Base-by-base conservation (phyloP, 2,113 vertebrate species). In the Ovis aries region DNA sequence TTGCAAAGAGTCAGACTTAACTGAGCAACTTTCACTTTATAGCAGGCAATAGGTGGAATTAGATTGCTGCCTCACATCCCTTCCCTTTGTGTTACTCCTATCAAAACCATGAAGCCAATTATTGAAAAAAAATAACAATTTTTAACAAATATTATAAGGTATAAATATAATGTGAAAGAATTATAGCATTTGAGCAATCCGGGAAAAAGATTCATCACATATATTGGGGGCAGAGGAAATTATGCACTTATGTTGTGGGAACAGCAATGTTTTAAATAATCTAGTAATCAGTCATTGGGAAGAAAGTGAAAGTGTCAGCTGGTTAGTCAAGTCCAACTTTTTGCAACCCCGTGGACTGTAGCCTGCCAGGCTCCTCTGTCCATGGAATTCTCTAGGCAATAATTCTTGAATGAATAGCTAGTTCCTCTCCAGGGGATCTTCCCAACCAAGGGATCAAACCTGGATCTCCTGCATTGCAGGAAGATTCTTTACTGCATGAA, bases 311-410 rank as follows among this genome's bases (percentile, higher is more conserved):
- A 67, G 33, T 67, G 33, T 67, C 16, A 11, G 17, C 21, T 0
- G 8, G 17, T 67, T 67, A 67, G 17, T 67, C 33, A 67, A 67
- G 33, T 36, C n/a, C 0, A 0, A 67, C 33, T 67, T 36, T 67
- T 21, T 67, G 33, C 4, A 0, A 21, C 64, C n/a, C 17, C 0
- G 0, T 36, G 64, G n/a, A 67, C 64, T 36, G n/a, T 21, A 67
- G 64, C n/a, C n/a, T 36, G 17, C n/a, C 9, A 67, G 64, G 17
- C n/a, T 67, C 17, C 64, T 67, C 64, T 67, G 64, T 67, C 64
- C 33, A 36, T 67, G 64, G 33, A 36, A n/a, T 67, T 36, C 17
- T 67, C 64, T 36, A 36, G 2, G 17, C 8, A 36, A 36, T 67
- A 67, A 36, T 67, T 21, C n/a, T 67, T 67, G 64, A 67, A 67